Evolutionary conservation across 2,888 invertebrate genomes (phyloP), one percentile per base, ranked within the genome.

Genomic region (Darwinula stevensoni): DNA sequence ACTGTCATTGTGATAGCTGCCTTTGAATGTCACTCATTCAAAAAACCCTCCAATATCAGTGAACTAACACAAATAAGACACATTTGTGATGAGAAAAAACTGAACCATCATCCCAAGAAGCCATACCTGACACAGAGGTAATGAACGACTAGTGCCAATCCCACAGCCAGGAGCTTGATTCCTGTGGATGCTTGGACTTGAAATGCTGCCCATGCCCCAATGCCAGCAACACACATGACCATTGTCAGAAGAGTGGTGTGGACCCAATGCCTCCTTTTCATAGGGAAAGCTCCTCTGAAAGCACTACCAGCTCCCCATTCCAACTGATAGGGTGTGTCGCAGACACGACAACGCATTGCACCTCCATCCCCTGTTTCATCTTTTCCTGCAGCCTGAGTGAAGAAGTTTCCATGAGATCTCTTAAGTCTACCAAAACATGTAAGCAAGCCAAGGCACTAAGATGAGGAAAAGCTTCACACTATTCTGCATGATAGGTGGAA

Each of bases 281-380:
- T n/a, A n/a, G n/a, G n/a, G n/a, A n/a, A n/a, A n/a, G n/a, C n/a
- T 72, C 74, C 75, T 74, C 41, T 72, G 71, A 48, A 74, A 61
- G 44, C 39, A n/a, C 22, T n/a, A 22, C 22, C 22, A 12, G 38
- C 36, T n/a, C 42, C 39, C 12, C 38, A 36, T 36, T 45, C 42
- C 29, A 46, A 41, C 31, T 38, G 37, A 51, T 76, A 76, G 2
- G 68, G 65, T 30, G 68, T 67, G 39, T 72, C 69, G 56, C 80
- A 82, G 2, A 82, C 76, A 50, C 76, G 75, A 53, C 78, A 78
- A 34, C 65, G 63, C 17, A 73, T n/a, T n/a, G n/a, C n/a, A n/a
- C n/a, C n/a, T n/a, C n/a, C n/a, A n/a, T n/a, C n/a, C n/a, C n/a
- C n/a, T n/a, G n/a, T n/a, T n/a, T n/a, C n/a, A 67, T 68, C 65